phyloP scores from a whole-genome alignment of 2,888 invertebrate species.

The Apamea crenata region DNA sequence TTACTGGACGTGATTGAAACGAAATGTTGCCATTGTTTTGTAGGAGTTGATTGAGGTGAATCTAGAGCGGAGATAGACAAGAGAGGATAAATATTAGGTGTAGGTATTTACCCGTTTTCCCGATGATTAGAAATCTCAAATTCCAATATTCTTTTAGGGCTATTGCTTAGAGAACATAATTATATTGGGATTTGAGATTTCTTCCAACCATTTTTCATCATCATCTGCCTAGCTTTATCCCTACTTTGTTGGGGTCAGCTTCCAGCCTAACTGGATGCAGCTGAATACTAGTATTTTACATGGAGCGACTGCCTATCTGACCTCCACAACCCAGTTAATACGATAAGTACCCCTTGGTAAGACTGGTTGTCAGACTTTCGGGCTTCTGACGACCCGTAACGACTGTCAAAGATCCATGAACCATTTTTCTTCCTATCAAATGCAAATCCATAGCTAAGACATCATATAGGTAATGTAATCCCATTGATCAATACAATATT shows the following conservation, averaged over 20 bases:
- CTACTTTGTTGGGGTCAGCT: no score
- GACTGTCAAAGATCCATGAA: no score
- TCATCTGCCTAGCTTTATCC: no score
- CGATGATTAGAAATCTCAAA: no score
- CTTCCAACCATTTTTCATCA: not conserved
- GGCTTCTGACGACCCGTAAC: no score
- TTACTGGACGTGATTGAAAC: conserved; percentile 11
- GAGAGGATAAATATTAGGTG: not conserved
- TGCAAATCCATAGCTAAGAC: not conserved
- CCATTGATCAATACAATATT: not conserved
- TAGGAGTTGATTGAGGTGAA: not conserved
- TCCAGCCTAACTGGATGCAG: no score
- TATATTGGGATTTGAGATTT: not conserved
- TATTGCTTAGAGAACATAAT: not conserved
- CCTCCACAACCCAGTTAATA: no score
- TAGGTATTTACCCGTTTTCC: not conserved
- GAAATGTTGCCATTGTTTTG: conserved; percentile 20
- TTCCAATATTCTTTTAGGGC: no score
- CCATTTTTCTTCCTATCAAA: not conserved
- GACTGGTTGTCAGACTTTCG: no score
- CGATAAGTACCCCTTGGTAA: no score
- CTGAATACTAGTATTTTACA: no score
- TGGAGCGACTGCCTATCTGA: no score
- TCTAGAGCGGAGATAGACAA: not conserved
- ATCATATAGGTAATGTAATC: not conserved